Evolutionary conservation across 2,797 vertebrate species (phyloP).

Genomic region (Carcharodon carcharias): DNA sequence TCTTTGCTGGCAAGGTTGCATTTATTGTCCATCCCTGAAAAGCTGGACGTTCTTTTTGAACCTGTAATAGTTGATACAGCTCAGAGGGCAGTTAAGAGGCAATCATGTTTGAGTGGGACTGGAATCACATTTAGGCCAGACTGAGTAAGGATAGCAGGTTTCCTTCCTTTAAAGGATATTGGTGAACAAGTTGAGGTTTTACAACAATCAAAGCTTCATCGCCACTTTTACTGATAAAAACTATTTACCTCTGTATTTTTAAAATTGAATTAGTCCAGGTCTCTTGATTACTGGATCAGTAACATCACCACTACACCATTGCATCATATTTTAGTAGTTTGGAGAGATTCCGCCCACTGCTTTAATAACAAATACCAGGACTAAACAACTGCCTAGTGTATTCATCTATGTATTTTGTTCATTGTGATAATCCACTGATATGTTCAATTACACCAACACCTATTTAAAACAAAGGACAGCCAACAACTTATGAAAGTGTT

Average conservation of each 20-base stretch:
- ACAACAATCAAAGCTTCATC: background rate
- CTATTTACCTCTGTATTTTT: background rate
- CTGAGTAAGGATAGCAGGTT: background rate
- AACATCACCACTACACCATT: background rate
- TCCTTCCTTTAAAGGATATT: background rate
- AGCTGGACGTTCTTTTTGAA: background rate
- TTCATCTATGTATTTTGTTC: background rate
- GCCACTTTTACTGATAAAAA: background rate
- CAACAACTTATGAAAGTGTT: background rate
- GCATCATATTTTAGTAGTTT: background rate
- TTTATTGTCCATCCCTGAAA: background rate
- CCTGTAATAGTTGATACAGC: background rate
- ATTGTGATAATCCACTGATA: background rate
- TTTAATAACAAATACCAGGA: background rate
- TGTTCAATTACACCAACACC: background rate
- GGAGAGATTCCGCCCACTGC: background rate
- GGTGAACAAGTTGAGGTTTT: background rate
- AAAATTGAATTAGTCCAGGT: background rate
- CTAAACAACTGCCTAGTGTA: background rate
- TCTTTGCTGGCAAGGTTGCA: background rate
- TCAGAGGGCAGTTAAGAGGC: background rate
- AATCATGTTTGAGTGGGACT: background rate
- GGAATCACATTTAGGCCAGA: background rate
- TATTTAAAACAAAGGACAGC: background rate
- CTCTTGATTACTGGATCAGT: background rate